Base-by-base conservation (phyloP, 1,140 invertebrate genomes). In the Drosophila prosaltans region DNA sequence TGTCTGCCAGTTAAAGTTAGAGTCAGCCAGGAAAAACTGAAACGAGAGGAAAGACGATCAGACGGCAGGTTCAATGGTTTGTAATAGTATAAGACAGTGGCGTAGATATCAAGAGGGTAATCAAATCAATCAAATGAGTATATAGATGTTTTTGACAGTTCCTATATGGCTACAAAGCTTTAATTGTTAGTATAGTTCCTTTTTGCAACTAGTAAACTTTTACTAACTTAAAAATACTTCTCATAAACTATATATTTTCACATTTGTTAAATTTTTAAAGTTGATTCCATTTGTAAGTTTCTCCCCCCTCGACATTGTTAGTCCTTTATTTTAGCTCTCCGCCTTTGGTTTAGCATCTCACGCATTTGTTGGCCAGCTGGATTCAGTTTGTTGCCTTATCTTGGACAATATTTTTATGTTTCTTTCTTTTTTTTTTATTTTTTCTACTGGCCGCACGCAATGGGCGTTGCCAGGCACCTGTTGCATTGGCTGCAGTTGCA, bases 401-500 rank as follows among this genome's bases (percentile, higher is more conserved):
- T 85, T 77, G 79, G 69, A 67, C 62, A 64, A 59, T 59, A 59
- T 39, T 39, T 62, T 78, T 78, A 78, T 70, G 6, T 36, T 4
- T 7, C 3, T 36, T 36, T 36, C 1, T 1, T 68, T 71, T 67
- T 81, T 85, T 71, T 78, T 72, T 79, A 16, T 54, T 59, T 62
- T 62, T 58, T 48, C 74, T 70, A 59, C 55, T 65, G 61, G 79
- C 69, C 81, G 65, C 84, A 86, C 83, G 83, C 83, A 86, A 86
- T 86, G 84, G 84, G 83, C 84, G 83, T 85, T 62, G 79, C 72
- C 83, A 73, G 83, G 82, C 82, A 83, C 83, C 80, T 86, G 83
- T 77, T 82, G 75, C 72, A 55, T 16, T 60, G 21, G 59, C 69
- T 51, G n/a, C 69, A 62, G 65, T 72, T 72, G 72, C 74, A 65